Percentiles rank a stretch among this genome's conserved stretches.
Evolutionary conservation across 2,888 invertebrate genomes (phyloP).

Genomic region (Rhaphigaster nebulosa): DNA sequence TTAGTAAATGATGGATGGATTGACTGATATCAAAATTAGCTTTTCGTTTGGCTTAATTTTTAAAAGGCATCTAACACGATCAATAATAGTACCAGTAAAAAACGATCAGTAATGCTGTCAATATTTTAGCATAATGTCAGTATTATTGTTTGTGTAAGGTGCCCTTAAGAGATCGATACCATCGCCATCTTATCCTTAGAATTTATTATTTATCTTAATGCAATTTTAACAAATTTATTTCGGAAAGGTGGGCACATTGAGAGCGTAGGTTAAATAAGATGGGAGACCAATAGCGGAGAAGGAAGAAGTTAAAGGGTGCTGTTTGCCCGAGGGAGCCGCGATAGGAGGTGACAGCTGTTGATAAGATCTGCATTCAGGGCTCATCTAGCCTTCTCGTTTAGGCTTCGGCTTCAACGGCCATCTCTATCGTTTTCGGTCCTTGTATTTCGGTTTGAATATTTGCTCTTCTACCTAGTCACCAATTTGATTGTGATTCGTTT

Average conservation of each 20-base stretch:
- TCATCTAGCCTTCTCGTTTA: slow-evolving; percentile 35
- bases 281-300: neutral
- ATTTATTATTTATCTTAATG: neutral
- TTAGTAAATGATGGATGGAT: too few relatives aligned
- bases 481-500: neutral
- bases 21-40: too few relatives aligned
- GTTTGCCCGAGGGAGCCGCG: neutral
- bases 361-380: slow-evolving; percentile 19
- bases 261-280: neutral
- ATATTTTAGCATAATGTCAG: too few relatives aligned
- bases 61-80: too few relatives aligned
- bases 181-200: too few relatives aligned
- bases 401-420: neutral
- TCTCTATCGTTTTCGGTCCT: neutral
- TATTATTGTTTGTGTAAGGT: too few relatives aligned
- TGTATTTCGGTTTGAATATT: neutral
- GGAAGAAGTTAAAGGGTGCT: slow-evolving; percentile 22
- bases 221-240: neutral
- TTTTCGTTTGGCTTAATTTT: too few relatives aligned
- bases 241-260: neutral
- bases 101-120: too few relatives aligned
- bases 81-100: too few relatives aligned
- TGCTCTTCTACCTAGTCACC: neutral
- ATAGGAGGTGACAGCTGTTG: neutral
- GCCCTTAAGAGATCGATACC: too few relatives aligned